Evolutionary conservation across 2,888 invertebrate species (phyloP).

Genomic region (Pollenia griseotomentosa): DNA sequence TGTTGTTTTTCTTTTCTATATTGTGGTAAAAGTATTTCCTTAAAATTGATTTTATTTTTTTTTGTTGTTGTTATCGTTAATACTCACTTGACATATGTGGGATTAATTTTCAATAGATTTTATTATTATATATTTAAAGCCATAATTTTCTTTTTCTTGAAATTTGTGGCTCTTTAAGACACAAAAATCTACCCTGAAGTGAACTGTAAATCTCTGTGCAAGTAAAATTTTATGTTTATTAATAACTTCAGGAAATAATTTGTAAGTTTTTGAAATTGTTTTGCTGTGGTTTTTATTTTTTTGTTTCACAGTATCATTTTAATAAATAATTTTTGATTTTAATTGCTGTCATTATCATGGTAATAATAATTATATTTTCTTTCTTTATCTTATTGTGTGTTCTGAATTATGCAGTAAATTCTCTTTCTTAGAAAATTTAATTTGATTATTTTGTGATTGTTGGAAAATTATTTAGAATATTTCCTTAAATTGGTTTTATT

Average conservation of each 20-base stretch:
- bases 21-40: slow-evolving; percentile 6
- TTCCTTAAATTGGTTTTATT: background rate
- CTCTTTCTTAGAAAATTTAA: background rate
- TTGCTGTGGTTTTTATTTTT: slow-evolving; percentile 6
- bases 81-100: slow-evolving; percentile 15
- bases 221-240: background rate
- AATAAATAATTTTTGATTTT: slow-evolving; percentile 14
- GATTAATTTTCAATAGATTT: background rate
- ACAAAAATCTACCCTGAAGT: too few relatives aligned
- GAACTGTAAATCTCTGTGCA: background rate
- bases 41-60: background rate
- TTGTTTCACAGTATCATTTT: background rate
- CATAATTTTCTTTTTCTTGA: background rate
- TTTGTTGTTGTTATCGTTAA: too few relatives aligned
- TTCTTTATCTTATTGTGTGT: background rate
- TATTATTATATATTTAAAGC: background rate
- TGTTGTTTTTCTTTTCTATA: background rate
- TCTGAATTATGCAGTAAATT: background rate
- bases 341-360: slow-evolving; percentile 35
- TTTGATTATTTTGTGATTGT: background rate
- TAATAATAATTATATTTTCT: slow-evolving; percentile 2
- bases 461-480: background rate
- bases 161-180: background rate
- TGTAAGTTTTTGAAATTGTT: background rate
- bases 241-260: slow-evolving; percentile 15